Base-by-base conservation (phyloP, 1,140 invertebrate genomes). In the Phortica variegata region DNA sequence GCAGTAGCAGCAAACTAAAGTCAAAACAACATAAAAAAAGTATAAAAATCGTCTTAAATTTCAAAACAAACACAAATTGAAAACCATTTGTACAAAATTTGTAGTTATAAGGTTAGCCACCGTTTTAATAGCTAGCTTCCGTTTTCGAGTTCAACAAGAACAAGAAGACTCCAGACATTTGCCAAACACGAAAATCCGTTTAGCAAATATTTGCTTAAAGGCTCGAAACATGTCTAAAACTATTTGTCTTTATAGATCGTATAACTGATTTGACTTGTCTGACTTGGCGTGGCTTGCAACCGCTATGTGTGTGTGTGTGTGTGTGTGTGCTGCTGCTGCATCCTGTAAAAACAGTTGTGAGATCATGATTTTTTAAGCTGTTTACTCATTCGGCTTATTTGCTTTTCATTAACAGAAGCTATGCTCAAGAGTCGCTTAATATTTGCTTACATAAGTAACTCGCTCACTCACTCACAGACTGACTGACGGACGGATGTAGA, bases 351-450 rank as follows among this genome's bases (percentile, higher is more conserved):
- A 26, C 42, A 49, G 47, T 53, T 43, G n/a, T 46, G 63, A 54
- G 54, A 63, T 68, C 63, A 68, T 63, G 60, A 69, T 69, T 68
- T 68, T 68, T 68, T 68, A 68, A 68, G 63, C 63, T 68, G 63
- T 68, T 68, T 68, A 43, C 63, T 34, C 43, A 23, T 36, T 51
- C 29, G 50, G 49, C 47, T 21, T 66, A 43, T 68, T 68, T 68
- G 57, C 63, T 21, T 68, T 68, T 63, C 63, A 68, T 68, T 68
- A 68, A 68, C 65, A 63, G 63, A 62, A 62, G 56, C 56, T 56
- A 51, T n/a, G n/a, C n/a, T n/a, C n/a, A n/a, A n/a, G n/a, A n/a
- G n/a, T n/a, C n/a, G n/a, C n/a, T n/a, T n/a, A n/a, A n/a, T n/a
- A n/a, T n/a, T n/a, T n/a, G n/a, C n/a, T n/a, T n/a, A n/a, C n/a